These are phyloP conservation scores for Trachythela sp. DNA, from an alignment of 64 coral and sea anemone species.

Conservation along the genomic window DNA sequence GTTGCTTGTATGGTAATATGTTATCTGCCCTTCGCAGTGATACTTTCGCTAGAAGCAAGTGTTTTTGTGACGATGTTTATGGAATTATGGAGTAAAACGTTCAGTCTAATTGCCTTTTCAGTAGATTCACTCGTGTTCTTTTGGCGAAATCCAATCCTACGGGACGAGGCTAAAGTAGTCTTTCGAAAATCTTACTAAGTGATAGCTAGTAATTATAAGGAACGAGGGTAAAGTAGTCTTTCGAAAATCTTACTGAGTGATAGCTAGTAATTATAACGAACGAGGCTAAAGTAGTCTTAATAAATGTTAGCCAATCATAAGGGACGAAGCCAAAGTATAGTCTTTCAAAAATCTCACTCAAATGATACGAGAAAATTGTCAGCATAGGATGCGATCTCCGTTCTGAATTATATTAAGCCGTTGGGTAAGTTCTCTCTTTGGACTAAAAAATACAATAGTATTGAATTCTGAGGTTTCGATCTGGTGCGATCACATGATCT, in stretches of 20 bases:
- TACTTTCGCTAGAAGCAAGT: background rate
- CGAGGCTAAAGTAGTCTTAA: background rate
- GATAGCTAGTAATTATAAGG: background rate
- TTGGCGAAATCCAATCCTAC: background rate
- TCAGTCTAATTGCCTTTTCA: background rate
- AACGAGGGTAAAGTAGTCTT: background rate
- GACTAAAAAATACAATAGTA: too few species aligned
- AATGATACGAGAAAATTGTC: too few species aligned
- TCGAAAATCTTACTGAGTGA: too few species aligned
- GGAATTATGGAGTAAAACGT: background rate
- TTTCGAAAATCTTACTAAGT: background rate
- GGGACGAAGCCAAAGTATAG: too few species aligned
- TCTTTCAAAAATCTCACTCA: too few species aligned
- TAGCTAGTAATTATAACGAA: too few species aligned
- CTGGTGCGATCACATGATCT: too few species aligned
- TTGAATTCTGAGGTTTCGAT: too few species aligned
- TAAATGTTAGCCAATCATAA: too few species aligned
- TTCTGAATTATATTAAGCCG: too few species aligned
- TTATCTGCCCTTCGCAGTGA: background rate
- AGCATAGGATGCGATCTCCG: too few species aligned
- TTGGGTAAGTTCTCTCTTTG: too few species aligned
- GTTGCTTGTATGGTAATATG: background rate
- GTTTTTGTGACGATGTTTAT: background rate
- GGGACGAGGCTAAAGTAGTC: background rate
- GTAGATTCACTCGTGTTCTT: background rate